Base-by-base conservation (phyloP, 2,888 invertebrate genomes). In the Toxonevra muliebris region DNA sequence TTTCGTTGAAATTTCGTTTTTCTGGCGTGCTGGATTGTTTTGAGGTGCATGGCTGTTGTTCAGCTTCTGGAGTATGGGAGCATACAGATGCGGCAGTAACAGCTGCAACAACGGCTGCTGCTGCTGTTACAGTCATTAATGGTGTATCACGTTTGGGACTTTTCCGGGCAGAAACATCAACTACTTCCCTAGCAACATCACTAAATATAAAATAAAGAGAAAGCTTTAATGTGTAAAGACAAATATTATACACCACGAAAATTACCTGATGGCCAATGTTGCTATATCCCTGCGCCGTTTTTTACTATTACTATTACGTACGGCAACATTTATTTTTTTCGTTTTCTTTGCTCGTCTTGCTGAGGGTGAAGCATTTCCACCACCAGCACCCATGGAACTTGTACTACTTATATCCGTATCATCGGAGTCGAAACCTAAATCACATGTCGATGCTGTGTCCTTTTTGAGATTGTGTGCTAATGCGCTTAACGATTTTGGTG, bases 331-430 rank as follows among this genome's bases (percentile, higher is more conserved):
- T 8, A 74, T 73, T 42, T 72, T 69, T 71, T 77, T 77, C 0
- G 73, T 69, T 58, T 74, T 74, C 71, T 75, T 75, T 65, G 71
- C 68, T 50, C 80, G 78, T 42, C 69, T 64, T 1, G 74, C 73
- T n/a, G 76, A 66, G 20, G 82, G 81, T 4, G 82, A 80, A 1
- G 75, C 72, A 48, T 74, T 79, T 9, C 82, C 80, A 13, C 73
- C 74, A 42, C 69, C 69, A 64, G 72, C 73, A 42, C 83, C 80
- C 59, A 80, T 76, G 0, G 85, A 84, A 63, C 84, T 84, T 30
- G 84, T 82, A 71, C 84, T 84, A 64, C 84, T 84, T 78, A 82
- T 80, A 57, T 85, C 84, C 0, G 84, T 84, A 59, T 84, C 84
- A 73, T 85, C 84, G 66, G 84, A 84, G 9, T 84, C 84, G 48